Conservation (phyloP, 1,140 invertebrate genomes). For the Fopius arisanus region DNA sequence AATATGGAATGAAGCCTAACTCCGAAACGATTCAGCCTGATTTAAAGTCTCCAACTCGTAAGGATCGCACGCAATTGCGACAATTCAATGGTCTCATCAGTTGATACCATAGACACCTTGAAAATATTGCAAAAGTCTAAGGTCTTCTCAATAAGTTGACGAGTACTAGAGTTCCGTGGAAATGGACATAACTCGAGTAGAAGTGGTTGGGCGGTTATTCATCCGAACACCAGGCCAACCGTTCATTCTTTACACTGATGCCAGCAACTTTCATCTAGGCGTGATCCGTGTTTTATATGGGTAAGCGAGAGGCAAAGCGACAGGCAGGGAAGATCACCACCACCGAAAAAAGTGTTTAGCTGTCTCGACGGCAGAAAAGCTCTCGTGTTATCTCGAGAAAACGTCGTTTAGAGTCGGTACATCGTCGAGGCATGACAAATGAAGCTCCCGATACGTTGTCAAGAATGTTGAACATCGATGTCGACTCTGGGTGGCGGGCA, state of each 20-base stretch:
- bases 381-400: slow-evolving; percentile 56
- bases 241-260: background rate
- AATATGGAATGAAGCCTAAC: slow-evolving; percentile 35
- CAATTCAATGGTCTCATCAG: slow-evolving; percentile 20
- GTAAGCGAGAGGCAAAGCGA: slow-evolving; percentile 31
- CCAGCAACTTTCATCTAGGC: background rate
- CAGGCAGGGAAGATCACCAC: slow-evolving; percentile 50
- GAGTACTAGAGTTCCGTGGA: slow-evolving; percentile 21
- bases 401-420: slow-evolving; percentile 56
- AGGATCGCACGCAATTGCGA: slow-evolving; percentile 16
- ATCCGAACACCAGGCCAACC: background rate
- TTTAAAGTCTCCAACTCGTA: background rate
- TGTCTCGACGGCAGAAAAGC: slow-evolving; percentile 57
- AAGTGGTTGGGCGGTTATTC: slow-evolving; percentile 35
- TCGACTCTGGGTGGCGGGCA: too few species aligned
- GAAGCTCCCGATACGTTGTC: too few species aligned
- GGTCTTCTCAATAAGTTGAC: slow-evolving; percentile 16
- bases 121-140: slow-evolving; percentile 9
- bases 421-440: too few species aligned
- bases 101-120: slow-evolving; percentile 19
- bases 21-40: slow-evolving; percentile 32
- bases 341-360: slow-evolving; percentile 64
- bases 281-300: slow-evolving; percentile 41
- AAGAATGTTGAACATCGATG: too few species aligned
- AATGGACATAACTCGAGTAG: slow-evolving; percentile 32